A percentile compares a stretch with the other conserved stretches of the same genome.
phyloP scores from a whole-genome alignment of 1,140 invertebrate genomes.

The Spodoptera litura region DNA sequence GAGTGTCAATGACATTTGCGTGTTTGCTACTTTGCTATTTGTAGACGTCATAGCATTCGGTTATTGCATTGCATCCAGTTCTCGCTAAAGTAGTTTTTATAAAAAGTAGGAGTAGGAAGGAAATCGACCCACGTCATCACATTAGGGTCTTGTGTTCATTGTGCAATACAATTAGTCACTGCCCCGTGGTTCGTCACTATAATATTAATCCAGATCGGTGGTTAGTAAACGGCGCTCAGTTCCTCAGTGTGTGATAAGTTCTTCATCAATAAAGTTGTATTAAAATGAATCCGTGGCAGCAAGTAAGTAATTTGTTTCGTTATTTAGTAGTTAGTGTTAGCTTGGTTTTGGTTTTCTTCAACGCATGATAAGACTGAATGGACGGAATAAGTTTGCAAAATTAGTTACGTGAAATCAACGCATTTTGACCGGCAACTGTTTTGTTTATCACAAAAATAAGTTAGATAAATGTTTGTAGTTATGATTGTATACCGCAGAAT shows the following conservation, averaged over 20 bases:
- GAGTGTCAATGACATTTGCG: slow-evolving; percentile 8
- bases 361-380: background rate
- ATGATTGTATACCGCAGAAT: background rate
- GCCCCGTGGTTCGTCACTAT: slow-evolving; percentile 18
- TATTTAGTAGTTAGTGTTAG: slow-evolving; percentile 1
- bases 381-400: background rate
- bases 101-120: slow-evolving; percentile 12
- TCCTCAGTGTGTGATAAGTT: slow-evolving; percentile 30
- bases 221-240: background rate
- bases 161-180: slow-evolving; percentile 36
- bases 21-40: background rate
- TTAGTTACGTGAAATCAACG: background rate
- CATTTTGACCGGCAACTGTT: background rate
- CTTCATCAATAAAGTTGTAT: background rate
- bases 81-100: slow-evolving; percentile 26
- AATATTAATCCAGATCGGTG: background rate
- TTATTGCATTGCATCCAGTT: background rate
- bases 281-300: slow-evolving; percentile 38
- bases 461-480: background rate
- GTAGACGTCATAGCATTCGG: slow-evolving; percentile 7
- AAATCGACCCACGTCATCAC: slow-evolving; percentile 15
- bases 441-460: slow-evolving; percentile 35
- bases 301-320: slow-evolving; percentile 23
- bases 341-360: slow-evolving; percentile 11
- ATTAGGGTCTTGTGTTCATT: slow-evolving; percentile 14